Evolutionary conservation across 2,888 invertebrate species (phyloP), one percentile per base, ranked within the genome.

Genomic region (Eupsilia transversa): DNA sequence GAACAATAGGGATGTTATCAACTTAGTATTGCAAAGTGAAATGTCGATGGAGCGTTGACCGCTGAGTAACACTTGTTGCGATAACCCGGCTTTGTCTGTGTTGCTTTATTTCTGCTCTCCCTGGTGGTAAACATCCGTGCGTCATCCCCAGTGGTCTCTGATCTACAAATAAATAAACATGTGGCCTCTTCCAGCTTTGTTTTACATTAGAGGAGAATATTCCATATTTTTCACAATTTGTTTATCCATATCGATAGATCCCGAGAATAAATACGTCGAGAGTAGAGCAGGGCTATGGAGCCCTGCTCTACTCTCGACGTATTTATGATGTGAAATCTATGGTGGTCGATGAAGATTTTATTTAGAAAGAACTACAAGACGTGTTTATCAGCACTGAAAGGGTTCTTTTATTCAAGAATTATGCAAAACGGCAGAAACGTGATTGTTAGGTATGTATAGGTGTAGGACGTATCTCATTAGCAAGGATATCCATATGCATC

Each of bases 111-210:
- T 95, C 90, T 92, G 93, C 91, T 91, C 95, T 93, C 94, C 87
- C 92, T 92, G 94, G 93, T 93, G 95, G 96, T 93, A 94, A 93
- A 94, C 95, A 94, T 90, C 91, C 92, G 94, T 95, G 94, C 94
- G 95, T 95, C 95, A 95, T 93, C 92, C 89, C 91, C 91, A 92
- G 92, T 91, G 92, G 92, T 93, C 91, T 93, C 89, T 79, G 87
- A 87, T 93, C 93, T 92, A 94, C 93, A 95, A 95, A 95, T 95
- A 95, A 92, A 92, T 91, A 91, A 90, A 92, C 93, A 94, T 92
- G 89, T 94, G 92, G 89, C 85, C 82, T 87, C 79, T 82, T 86
- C 81, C 84, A 87, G 79, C 72, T 77, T 81, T 77, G 85, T 87
- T 85, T 86, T 84, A 88, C 79, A 84, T 87, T 87, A 77, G 78